These are phyloP conservation scores for Alouatta caraya DNA, from an alignment of 2,797 vertebrate species.

Conservation along the genomic window DNA sequence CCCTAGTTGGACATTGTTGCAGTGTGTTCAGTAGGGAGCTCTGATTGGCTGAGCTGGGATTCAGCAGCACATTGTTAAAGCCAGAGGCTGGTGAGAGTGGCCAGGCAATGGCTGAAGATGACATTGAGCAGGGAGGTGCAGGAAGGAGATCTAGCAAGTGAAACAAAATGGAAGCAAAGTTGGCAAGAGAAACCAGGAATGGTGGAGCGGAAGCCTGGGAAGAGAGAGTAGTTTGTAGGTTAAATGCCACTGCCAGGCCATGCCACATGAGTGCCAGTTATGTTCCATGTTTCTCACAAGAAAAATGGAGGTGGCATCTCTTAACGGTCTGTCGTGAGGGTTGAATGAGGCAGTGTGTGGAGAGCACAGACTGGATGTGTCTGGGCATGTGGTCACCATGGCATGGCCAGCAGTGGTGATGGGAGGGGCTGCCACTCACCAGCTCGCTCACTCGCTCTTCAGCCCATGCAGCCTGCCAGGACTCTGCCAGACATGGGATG, in stretches of 20 bases:
- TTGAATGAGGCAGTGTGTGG: not conserved
- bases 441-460: rapidly evolving
- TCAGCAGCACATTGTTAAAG: not conserved
- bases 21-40: not conserved
- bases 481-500: not conserved
- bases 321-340: too few species aligned
- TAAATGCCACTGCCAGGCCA: too few species aligned
- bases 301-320: not conserved
- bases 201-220: not conserved
- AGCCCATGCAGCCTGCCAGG: too few species aligned
- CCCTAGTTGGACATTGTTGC: not conserved
- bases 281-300: not conserved
- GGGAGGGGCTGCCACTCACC: not conserved
- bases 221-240: not conserved
- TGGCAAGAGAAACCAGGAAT: not conserved
- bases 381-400: too few species aligned
- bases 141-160: not conserved
- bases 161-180: not conserved
- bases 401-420: not conserved
- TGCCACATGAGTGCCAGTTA: not conserved
- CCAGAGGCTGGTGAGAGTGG: not conserved
- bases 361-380: too few species aligned
- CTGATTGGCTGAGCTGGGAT: not conserved
- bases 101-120: not conserved
- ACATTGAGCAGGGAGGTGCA: not conserved